These are phyloP conservation scores for Polydrusus pterygomalis DNA, from an alignment of 2,888 invertebrate genomes.

Conservation along the genomic window DNA sequence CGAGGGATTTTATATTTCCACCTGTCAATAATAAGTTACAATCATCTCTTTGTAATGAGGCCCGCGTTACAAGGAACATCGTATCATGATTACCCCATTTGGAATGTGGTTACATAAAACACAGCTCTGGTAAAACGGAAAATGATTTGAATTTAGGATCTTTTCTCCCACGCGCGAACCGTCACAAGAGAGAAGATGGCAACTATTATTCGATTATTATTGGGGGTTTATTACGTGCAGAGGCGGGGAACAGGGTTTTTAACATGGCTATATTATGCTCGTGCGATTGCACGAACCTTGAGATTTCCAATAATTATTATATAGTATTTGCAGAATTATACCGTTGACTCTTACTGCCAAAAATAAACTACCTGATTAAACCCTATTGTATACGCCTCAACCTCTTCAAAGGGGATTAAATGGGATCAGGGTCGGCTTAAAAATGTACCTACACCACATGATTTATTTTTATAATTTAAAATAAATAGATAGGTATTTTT, in stretches of 20 bases:
- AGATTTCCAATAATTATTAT: neutral
- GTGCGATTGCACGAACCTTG: neutral
- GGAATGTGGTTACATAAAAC: slow-evolving; percentile 55
- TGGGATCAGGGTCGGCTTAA: no score
- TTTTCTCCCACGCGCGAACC: slow-evolving; percentile 45
- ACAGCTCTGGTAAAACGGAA: slow-evolving; percentile 48
- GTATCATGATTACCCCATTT: slow-evolving; percentile 49
- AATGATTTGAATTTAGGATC: slow-evolving; percentile 48
- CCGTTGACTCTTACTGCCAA: no score
- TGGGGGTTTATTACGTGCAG: slow-evolving; percentile 51
- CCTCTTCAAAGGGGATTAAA: no score
- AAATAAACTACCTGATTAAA: no score
- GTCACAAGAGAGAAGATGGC: slow-evolving; percentile 44
- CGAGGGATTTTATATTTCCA: slow-evolving; percentile 54
- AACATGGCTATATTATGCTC: slow-evolving; percentile 7
- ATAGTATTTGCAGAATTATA: neutral
- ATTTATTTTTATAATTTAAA: no score
- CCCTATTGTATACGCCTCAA: no score
- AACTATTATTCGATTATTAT: slow-evolving; percentile 52
- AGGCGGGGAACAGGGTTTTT: slow-evolving; percentile 48
- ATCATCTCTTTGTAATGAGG: slow-evolving; percentile 55
- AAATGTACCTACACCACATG: no score
- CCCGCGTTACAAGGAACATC: slow-evolving; percentile 53
- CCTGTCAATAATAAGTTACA: slow-evolving; percentile 55
- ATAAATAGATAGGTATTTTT: no score